Evolutionary conservation across 1,140 invertebrate species (phyloP).

Genomic region (Gryon sp.): DNA sequence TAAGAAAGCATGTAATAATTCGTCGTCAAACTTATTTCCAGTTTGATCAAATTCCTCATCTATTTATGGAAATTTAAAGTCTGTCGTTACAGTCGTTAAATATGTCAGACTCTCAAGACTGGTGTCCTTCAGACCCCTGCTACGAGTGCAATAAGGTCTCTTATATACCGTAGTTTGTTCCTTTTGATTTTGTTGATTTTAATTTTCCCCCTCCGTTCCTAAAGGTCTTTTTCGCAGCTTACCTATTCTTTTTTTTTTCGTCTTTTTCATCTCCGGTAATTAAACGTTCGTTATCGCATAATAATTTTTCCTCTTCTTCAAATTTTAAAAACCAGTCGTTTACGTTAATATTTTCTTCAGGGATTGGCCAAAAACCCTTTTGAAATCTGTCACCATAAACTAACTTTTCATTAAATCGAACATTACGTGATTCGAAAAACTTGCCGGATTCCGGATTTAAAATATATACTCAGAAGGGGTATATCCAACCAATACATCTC

Average conservation of each 20-base stretch:
- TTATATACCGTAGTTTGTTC: neutral
- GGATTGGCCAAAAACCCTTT: too few species aligned
- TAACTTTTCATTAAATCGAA: conserved; percentile 43
- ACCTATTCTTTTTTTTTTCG: neutral
- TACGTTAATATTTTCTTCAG: too few species aligned
- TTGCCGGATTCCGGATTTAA: neutral
- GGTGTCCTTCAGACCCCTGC: neutral
- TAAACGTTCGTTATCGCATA: too few species aligned
- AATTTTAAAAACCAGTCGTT: too few species aligned
- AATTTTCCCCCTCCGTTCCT: conserved; percentile 6
- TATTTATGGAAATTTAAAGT: neutral
- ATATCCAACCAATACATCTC: neutral
- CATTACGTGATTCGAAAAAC: conserved; percentile 37
- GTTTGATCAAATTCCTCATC: neutral
- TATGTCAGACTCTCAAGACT: neutral
- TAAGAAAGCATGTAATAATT: neutral
- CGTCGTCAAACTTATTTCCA: neutral
- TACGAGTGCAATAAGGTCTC: conserved; percentile 1
- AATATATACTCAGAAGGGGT: neutral
- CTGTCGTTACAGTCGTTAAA: neutral
- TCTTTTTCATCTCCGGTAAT: too few species aligned
- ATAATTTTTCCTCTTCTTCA: too few species aligned
- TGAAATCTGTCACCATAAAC: conserved; percentile 31
- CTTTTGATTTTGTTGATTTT: neutral
- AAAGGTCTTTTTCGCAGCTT: neutral